Conservation (phyloP, 2,797 vertebrate genomes). For the Meda fulgida region DNA sequence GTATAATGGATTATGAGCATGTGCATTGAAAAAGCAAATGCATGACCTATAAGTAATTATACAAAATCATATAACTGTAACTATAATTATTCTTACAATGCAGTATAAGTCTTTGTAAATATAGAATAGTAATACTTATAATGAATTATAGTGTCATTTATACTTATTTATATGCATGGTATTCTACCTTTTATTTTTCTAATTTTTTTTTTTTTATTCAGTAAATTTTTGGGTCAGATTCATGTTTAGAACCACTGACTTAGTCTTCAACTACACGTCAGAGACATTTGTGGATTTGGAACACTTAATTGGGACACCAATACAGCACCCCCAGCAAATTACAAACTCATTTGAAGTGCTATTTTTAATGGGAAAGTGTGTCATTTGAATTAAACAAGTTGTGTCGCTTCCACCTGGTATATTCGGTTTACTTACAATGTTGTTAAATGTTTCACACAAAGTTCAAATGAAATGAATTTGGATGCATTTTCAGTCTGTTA, state of each 20-base stretch:
- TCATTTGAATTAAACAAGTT: neutral
- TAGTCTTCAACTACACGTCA: neutral
- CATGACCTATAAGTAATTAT: too few relatives aligned
- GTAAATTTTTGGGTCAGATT: neutral
- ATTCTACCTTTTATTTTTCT: too few relatives aligned
- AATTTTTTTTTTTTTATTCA: too few relatives aligned
- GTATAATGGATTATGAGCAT: too few relatives aligned
- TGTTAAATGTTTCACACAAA: neutral
- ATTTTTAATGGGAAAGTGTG: constrained; percentile 6
- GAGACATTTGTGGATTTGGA: neutral
- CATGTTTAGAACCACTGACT: neutral
- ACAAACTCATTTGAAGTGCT: constrained; percentile 13
- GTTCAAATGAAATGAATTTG: neutral
- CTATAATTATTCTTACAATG: too few relatives aligned
- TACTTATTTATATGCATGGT: too few relatives aligned
- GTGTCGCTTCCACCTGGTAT: neutral
- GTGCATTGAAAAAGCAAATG: too few relatives aligned
- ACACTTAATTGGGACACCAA: constrained; percentile 12
- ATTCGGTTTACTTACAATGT: neutral
- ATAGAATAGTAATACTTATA: too few relatives aligned
- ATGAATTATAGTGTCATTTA: too few relatives aligned
- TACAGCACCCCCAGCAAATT: neutral
- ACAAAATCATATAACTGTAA: too few relatives aligned
- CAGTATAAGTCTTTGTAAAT: too few relatives aligned
- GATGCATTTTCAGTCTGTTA: neutral